A percentile compares a stretch with the other conserved stretches of the same genome.
phyloP scores from a whole-genome alignment of 1,140 invertebrate genomes.

The Pteromalus puparum region DNA sequence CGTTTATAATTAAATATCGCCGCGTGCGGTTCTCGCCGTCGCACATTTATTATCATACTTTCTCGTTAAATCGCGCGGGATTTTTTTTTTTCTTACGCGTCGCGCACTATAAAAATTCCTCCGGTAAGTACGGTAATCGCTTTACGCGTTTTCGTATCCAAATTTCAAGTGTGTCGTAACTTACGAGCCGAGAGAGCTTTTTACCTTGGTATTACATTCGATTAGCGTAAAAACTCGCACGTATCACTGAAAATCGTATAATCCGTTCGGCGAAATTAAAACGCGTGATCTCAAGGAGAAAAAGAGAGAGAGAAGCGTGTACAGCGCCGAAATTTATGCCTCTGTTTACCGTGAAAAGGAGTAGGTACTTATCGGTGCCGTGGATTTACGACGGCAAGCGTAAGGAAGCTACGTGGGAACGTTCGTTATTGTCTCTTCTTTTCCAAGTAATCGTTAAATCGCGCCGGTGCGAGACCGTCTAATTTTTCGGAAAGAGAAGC shows the following conservation, averaged over 20 bases:
- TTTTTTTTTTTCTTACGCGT: not conserved
- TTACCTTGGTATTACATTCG: not conserved
- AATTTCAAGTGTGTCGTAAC: too few species aligned
- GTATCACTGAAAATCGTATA: not conserved
- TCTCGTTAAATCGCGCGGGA: not conserved
- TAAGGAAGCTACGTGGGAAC: slow-evolving; percentile 11
- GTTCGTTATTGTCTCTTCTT: not conserved
- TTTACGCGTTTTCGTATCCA: not conserved
- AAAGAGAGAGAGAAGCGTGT: too few species aligned
- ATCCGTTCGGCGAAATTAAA: not conserved
- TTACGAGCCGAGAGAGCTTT: too few species aligned
- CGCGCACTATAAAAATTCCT: not conserved
- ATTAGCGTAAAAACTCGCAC: not conserved
- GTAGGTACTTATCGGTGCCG: not conserved
- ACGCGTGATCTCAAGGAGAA: not conserved
- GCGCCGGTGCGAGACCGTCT: not conserved
- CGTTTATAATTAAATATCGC: too few species aligned
- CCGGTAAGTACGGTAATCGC: too few species aligned
- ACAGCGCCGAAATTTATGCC: slow-evolving; percentile 26
- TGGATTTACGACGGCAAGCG: slow-evolving; percentile 3
- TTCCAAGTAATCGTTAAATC: slow-evolving; percentile 35
- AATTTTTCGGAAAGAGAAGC: not conserved
- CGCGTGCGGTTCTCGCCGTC: too few species aligned
- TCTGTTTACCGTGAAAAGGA: slow-evolving; percentile 25
- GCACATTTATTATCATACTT: not conserved